Evolutionary conservation across 2,888 invertebrate species (phyloP), one percentile per base, ranked within the genome.

Genomic region (Ormyrus labotus): DNA sequence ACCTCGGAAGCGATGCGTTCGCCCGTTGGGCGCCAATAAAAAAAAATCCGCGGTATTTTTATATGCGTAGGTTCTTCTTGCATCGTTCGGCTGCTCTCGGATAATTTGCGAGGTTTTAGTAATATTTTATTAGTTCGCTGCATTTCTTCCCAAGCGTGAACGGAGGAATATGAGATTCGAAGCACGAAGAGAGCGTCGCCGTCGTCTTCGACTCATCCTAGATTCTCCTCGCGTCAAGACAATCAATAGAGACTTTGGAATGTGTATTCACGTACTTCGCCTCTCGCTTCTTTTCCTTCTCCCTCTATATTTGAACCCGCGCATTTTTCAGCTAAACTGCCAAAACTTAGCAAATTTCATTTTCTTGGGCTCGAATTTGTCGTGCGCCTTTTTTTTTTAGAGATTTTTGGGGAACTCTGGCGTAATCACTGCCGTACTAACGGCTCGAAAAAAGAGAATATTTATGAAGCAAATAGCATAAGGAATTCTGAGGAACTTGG

Each of bases 201-300:
- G 34, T 34, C 34, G 34, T 34, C 34, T 60, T 57, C 48, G 51
- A 55, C 75, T 72, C 74, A 71, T 82, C 83, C 70, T 72, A 80
- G 82, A 87, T 87, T 87, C 87, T 64, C 80, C 79, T 82, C 85
- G 86, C 86, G 87, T 86, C 85, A 82, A 75, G 84, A 85, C 86
- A 87, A 87, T 87, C 87, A 85, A 87, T 87, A 87, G 84, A 81
- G 82, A 83, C 83, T 81, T 83, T 84, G 6, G 83, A 85, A 84
- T 85, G 87, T 86, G 84, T 87, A 86, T 86, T 84, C 85, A 83
- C 85, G 85, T 84, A 78, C 48, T 34, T 75, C 63, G 61, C 51
- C n/a, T 10, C 34, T 47, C 63, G 34, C 53, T 50, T 53, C 34
- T 34, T 53, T 11, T 45, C 47, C 6, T 53, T n/a, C 13, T 6